Percentiles rank a stretch among this genome's conserved stretches.
Evolutionary conservation across 2,113 vertebrate species (phyloP).

Genomic region (Syngnathus typhle): DNA sequence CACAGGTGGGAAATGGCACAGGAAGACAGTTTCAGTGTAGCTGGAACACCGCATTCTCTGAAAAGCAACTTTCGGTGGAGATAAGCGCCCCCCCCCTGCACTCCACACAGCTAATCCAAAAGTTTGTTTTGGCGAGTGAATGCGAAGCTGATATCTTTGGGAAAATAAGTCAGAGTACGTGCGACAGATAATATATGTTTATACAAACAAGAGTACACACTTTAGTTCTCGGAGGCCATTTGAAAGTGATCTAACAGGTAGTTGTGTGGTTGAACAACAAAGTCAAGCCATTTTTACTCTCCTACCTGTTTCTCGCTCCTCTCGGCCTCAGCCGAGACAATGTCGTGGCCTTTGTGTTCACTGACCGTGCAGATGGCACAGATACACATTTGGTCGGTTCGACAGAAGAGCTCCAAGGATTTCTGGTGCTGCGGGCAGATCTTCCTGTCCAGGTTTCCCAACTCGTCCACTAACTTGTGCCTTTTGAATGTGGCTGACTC

Average conservation of each 20-base stretch:
- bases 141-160: conserved; percentile 49
- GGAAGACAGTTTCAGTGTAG: conserved; percentile 48
- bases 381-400: conserved; percentile 64
- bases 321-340: conserved; percentile 74
- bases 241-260: background rate
- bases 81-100: conserved; percentile 25
- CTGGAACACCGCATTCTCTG: conserved; percentile 41
- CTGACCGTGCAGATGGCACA: conserved; percentile 76
- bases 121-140: conserved; percentile 54
- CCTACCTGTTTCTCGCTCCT: conserved; percentile 74
- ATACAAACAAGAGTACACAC: background rate
- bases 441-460: conserved; percentile 63
- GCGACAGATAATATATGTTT: background rate
- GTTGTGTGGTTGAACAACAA: background rate
- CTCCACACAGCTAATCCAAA: conserved; percentile 41
- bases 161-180: conserved; percentile 67
- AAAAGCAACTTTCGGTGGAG: conserved; percentile 33
- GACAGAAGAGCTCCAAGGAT: conserved; percentile 77
- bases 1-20: conserved; percentile 51
- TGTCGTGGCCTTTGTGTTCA: conserved; percentile 74
- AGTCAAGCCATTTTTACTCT: background rate
- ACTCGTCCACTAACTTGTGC: conserved; percentile 74
- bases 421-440: conserved; percentile 76
- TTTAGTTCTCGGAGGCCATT: background rate
- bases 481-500: conserved; percentile 73